phyloP scores from a whole-genome alignment of 2,888 invertebrate species.

The Stenodera caucasica region DNA sequence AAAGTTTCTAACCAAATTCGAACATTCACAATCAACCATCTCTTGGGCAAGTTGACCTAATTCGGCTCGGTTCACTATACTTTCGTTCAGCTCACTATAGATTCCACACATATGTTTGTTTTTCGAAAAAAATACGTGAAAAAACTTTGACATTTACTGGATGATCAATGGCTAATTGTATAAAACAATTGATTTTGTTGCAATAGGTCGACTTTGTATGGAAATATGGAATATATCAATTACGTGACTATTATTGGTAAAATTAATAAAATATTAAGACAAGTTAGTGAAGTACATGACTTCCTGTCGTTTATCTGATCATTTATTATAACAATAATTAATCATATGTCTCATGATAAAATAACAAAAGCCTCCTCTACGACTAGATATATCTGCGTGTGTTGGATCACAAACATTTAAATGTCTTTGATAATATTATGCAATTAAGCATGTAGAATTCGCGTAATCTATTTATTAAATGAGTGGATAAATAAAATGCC shows the following conservation, averaged over 20 bases:
- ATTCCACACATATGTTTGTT: no score
- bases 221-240: not conserved
- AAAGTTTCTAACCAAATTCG: no score
- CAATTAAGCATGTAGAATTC: not conserved
- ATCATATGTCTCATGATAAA: not conserved
- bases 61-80: no score
- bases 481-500: not conserved
- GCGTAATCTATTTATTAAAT: not conserved
- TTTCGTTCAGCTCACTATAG: no score
- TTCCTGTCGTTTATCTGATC: conserved; percentile 7
- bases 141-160: no score
- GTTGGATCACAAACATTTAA: not conserved
- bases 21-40: no score
- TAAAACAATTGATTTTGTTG: not conserved
- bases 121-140: no score
- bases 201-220: conserved; percentile 1
- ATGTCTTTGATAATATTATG: not conserved
- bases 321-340: conserved; percentile 3
- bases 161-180: not conserved
- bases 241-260: conserved; percentile 3
- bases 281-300: conserved; percentile 4
- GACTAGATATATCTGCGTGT: not conserved
- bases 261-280: conserved; percentile 6
- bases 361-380: not conserved
- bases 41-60: no score